These are phyloP conservation scores for Metridium senile DNA, from an alignment of 92 coral and sea anemone genomes.

Conservation along the genomic window DNA sequence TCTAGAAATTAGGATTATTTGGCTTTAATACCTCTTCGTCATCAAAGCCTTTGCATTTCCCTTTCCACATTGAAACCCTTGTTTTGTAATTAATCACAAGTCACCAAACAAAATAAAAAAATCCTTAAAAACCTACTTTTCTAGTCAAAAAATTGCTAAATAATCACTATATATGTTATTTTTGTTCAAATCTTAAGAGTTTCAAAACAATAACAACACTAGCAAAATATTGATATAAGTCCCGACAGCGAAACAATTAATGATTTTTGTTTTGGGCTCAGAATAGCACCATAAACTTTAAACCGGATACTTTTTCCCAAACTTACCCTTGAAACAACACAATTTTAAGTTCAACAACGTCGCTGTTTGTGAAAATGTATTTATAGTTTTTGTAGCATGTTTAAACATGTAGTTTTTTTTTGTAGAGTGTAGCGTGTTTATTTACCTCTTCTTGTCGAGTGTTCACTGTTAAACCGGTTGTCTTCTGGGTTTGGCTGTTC, in stretches of 20 bases:
- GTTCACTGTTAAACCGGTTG: slow-evolving; percentile 16
- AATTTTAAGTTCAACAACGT: neutral
- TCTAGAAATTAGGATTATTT: slow-evolving; percentile 67
- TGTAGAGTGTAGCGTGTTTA: neutral
- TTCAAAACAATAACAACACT: slow-evolving; percentile 18
- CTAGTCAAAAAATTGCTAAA: neutral
- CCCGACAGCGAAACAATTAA: slow-evolving; percentile 3
- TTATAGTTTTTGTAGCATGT: neutral
- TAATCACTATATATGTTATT: neutral
- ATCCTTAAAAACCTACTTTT: neutral
- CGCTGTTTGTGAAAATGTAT: neutral
- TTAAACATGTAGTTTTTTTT: neutral
- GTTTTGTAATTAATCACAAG: neutral
- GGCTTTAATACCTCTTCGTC: slow-evolving; percentile 69
- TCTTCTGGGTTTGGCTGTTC: slow-evolving; percentile 36
- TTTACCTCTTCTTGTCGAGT: slow-evolving; percentile 24
- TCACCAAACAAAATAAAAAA: neutral
- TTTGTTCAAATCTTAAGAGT: slow-evolving; percentile 32
- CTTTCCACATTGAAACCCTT: too few species aligned
- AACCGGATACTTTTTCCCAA: neutral
- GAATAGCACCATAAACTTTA: neutral
- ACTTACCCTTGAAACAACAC: neutral
- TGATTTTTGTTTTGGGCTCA: neutral
- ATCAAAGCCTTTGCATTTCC: slow-evolving; percentile 48
- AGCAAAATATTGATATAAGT: slow-evolving; percentile 48